A percentile compares a stretch with the other conserved stretches of the same genome.
These are phyloP conservation scores for Cygnus buccinator DNA, from an alignment of 2,113 vertebrate species.

Conservation along the genomic window DNA sequence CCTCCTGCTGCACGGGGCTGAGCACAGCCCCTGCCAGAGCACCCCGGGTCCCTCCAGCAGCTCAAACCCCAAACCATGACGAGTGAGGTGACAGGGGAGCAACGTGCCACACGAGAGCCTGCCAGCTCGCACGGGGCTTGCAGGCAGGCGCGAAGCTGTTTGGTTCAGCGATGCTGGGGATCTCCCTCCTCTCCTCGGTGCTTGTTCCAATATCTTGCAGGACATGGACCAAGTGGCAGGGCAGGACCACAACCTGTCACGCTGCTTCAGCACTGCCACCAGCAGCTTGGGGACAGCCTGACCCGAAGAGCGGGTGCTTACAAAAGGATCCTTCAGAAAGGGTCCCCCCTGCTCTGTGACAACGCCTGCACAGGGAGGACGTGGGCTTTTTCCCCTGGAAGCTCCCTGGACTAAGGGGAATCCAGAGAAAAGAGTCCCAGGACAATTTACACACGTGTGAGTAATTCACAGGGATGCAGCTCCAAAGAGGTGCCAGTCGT, in stretches of 20 bases:
- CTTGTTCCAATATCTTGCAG: not conserved
- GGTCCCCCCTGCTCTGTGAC: not conserved
- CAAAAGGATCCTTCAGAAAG: not conserved
- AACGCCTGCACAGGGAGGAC: not conserved
- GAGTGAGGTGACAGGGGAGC: not conserved
- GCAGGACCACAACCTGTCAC: not conserved
- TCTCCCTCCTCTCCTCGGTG: not conserved
- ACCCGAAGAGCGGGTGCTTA: not conserved
- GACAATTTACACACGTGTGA: not conserved
- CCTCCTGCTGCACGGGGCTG: not conserved
- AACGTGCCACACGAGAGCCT: fast-evolving
- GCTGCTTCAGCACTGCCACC: not conserved
- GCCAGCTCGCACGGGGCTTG: fast-evolving
- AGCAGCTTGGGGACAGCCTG: no score
- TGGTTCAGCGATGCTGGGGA: not conserved
- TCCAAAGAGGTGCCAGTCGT: not conserved
- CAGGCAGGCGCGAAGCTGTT: not conserved
- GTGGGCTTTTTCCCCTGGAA: not conserved
- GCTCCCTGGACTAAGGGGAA: not conserved
- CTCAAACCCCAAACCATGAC: fast-evolving
- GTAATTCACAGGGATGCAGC: not conserved
- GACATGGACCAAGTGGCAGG: not conserved
- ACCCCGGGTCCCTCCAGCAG: not conserved
- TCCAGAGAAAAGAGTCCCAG: not conserved
- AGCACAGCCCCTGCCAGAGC: not conserved